Evolutionary conservation across 2,888 invertebrate genomes (phyloP).

Genomic region (Drosophila suboccidentalis): DNA sequence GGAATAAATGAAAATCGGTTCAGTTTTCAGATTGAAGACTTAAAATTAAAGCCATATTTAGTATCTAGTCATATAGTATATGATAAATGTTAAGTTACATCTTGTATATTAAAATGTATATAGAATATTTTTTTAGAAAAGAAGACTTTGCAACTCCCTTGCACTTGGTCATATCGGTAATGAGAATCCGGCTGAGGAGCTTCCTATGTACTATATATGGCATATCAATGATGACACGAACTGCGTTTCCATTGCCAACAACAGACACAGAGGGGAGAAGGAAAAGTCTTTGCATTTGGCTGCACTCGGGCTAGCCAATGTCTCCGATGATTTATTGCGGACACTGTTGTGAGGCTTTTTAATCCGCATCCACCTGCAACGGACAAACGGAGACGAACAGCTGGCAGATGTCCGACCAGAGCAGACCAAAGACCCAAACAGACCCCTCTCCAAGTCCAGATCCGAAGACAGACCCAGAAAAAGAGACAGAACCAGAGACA

Average conservation of each 20-base stretch:
- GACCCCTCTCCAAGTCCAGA: not conserved
- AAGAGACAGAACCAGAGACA: not conserved
- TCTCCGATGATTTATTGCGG: slow-evolving; percentile 72
- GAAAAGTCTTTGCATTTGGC: slow-evolving; percentile 59
- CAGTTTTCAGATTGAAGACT: too few species aligned
- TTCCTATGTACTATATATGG: slow-evolving; percentile 25
- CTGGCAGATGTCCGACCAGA: slow-evolving; percentile 28
- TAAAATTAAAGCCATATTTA: too few species aligned
- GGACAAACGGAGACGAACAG: slow-evolving; percentile 29
- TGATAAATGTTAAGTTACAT: too few species aligned
- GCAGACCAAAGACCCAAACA: not conserved
- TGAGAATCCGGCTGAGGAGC: slow-evolving; percentile 29
- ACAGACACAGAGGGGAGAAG: not conserved
- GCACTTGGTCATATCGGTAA: slow-evolving; percentile 21
- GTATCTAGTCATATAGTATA: too few species aligned
- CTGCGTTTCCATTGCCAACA: slow-evolving; percentile 22
- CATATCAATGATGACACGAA: slow-evolving; percentile 62
- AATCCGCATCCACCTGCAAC: slow-evolving; percentile 58
- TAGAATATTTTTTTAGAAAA: too few species aligned
- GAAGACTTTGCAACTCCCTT: slow-evolving; percentile 3
- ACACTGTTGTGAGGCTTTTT: slow-evolving; percentile 31
- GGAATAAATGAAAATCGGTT: too few species aligned
- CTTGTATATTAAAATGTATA: too few species aligned
- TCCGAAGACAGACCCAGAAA: slow-evolving; percentile 1
- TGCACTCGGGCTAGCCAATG: slow-evolving; percentile 58